Evolutionary conservation across 2,888 invertebrate genomes (phyloP).

Genomic region (Drymonia ruficornis): DNA sequence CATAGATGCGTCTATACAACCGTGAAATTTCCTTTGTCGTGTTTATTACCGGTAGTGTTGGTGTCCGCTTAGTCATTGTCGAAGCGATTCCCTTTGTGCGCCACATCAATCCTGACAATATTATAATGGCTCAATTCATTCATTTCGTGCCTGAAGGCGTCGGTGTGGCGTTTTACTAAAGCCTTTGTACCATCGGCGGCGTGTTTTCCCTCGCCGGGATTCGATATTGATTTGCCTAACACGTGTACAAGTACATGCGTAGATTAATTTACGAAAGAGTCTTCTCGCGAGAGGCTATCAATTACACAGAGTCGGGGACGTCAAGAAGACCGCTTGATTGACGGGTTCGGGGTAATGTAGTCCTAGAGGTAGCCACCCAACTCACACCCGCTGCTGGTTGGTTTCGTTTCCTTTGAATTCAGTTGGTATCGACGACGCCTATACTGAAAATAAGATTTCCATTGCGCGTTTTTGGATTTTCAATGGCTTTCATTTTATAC

Average conservation of each 20-base stretch:
- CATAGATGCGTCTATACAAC: conserved; percentile 13
- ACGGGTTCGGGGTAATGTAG: conserved; percentile 63
- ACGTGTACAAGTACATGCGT: conserved; percentile 24
- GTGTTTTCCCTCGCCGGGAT: conserved; percentile 36
- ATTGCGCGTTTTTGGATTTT: conserved; percentile 24
- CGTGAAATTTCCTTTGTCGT: conserved; percentile 44
- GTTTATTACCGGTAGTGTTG: conserved; percentile 49
- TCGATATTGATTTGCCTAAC: conserved; percentile 46
- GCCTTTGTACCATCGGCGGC: conserved; percentile 48
- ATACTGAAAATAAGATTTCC: conserved; percentile 48
- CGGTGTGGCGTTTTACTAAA: conserved; percentile 41
- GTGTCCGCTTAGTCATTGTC: conserved; percentile 59
- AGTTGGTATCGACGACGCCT: conserved; percentile 50
- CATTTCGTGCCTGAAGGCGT: conserved; percentile 45
- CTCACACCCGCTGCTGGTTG: conserved; percentile 52
- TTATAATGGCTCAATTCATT: conserved; percentile 59
- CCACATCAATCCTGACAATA: conserved; percentile 52
- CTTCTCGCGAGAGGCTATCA: conserved; percentile 59
- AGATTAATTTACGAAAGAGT: conserved; percentile 40
- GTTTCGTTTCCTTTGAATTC: conserved; percentile 60
- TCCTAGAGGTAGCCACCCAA: conserved; percentile 39
- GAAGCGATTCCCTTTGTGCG: conserved; percentile 56
- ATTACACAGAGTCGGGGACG: conserved; percentile 60
- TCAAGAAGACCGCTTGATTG: conserved; percentile 69
- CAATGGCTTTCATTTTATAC: conserved; percentile 23